Conservation (phyloP, 2,888 invertebrate genomes). For the Lepidonotus clava region DNA sequence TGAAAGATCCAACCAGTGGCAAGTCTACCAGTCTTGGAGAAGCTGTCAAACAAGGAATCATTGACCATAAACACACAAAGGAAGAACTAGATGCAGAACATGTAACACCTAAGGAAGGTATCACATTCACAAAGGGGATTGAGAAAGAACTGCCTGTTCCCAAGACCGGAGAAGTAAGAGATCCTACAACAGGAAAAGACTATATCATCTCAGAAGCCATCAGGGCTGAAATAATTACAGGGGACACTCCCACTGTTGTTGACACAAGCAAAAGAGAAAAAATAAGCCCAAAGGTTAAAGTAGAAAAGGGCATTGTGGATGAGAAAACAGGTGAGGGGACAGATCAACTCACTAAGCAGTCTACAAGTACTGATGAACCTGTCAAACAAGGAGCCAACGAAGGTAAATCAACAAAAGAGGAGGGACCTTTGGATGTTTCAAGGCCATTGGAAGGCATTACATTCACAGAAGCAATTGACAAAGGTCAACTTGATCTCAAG, state of each 20-base stretch:
- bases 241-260: slow-evolving; percentile 82
- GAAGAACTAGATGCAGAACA: background rate
- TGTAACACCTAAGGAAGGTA: background rate
- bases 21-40: slow-evolving; percentile 75
- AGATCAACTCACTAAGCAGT: slow-evolving; percentile 88
- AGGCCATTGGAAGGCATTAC: background rate
- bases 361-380: too few species aligned
- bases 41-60: slow-evolving; percentile 64
- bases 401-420: too few species aligned
- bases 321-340: slow-evolving; percentile 86
- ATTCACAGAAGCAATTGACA: slow-evolving; percentile 13
- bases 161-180: slow-evolving; percentile 54
- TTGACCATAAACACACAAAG: slow-evolving; percentile 76
- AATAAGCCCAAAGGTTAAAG: slow-evolving; percentile 95
- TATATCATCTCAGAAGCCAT: slow-evolving; percentile 80
- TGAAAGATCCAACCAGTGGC: slow-evolving; percentile 87
- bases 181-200: slow-evolving; percentile 74
- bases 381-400: too few species aligned
- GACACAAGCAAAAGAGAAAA: slow-evolving; percentile 81
- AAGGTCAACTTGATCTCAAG: slow-evolving; percentile 13
- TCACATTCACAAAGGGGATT: slow-evolving; percentile 86
- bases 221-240: slow-evolving; percentile 87
- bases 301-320: slow-evolving; percentile 92
- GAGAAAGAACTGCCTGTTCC: slow-evolving; percentile 84
- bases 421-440: too few species aligned